Base-by-base conservation (phyloP, 2,113 vertebrate genomes). In the Sander vitreus region DNA sequence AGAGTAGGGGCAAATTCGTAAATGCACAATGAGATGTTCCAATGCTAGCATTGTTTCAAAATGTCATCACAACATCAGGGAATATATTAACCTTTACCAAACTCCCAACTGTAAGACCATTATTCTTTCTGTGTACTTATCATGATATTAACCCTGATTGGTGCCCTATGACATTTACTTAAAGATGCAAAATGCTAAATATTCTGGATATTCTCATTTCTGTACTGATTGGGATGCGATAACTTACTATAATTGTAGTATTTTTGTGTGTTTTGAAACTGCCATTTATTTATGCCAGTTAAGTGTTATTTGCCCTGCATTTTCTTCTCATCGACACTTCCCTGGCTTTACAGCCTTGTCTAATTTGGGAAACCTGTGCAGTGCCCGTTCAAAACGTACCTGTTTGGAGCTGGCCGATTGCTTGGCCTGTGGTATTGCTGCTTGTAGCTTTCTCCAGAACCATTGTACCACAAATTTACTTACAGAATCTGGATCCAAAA, bases 81-180 rank as follows among this genome's bases (percentile, higher is more conserved):
- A 94, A 94, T 94, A 91, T 48, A 93, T 94, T 92, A 93, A 94
- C 93, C 94, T 95, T 94, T 91, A 75, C 79, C 73, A 67, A 79
- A 72, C 60, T 81, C 68, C 80, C 72, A 79, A 53, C 54, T 63
- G 67, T 83, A 78, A 77, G 69, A 65, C 50, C 64, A 84, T 81
- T 75, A 80, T 85, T 89, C 57, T 73, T 74, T 76, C 77, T 75
- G 60, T 21, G 1, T 66, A 79, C 78, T 88, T 71, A 84, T 89
- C 69, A 43, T 80, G 43, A 80, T 85, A 81, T 89, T 92, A 89
- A 86, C 81, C 84, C 72, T 92, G 85, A 92, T 88, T 92, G 84
- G 70, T 86, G 63, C 69, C 69, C 23, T 48, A 43, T 91, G 82
- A 88, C 87, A 91, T 90, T 90, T 88, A 68, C 50, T 76, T 83